Conservation (phyloP, 2,888 invertebrate genomes). For the Drosophila gaucha region DNA sequence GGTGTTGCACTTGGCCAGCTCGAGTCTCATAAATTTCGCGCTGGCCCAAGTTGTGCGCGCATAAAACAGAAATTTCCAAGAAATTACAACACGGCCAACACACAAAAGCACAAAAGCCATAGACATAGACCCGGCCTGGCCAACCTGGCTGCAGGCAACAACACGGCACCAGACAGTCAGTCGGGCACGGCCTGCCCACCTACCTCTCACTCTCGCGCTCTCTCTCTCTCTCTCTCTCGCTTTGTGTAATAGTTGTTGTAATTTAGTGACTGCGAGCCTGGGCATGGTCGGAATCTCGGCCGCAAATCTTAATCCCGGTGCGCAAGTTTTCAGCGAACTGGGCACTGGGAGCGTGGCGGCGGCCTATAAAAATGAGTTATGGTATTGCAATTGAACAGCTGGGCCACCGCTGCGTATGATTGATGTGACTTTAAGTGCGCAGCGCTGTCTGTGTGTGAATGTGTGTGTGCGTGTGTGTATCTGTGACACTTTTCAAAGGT, state of each 20-base stretch:
- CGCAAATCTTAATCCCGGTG: slow-evolving; percentile 82
- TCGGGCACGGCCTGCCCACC: slow-evolving; percentile 38
- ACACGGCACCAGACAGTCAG: slow-evolving; percentile 38
- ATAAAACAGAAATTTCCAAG: slow-evolving; percentile 80
- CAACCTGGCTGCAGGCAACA: slow-evolving; percentile 31
- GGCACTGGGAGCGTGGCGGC: slow-evolving; percentile 51
- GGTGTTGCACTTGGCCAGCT: slow-evolving; percentile 71
- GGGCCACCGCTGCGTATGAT: slow-evolving; percentile 81
- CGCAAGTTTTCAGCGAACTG: slow-evolving; percentile 81
- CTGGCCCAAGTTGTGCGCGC: slow-evolving; percentile 52
- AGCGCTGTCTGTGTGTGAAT: slow-evolving; percentile 1
- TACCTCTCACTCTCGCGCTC: background rate
- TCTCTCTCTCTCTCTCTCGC: background rate
- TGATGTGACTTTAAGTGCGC: slow-evolving; percentile 76
- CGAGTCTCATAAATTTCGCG: slow-evolving; percentile 76
- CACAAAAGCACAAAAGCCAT: slow-evolving; percentile 58
- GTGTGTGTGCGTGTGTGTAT: slow-evolving; percentile 2
- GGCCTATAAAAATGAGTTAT: slow-evolving; percentile 81
- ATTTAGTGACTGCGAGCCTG: slow-evolving; percentile 71
- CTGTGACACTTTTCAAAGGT: slow-evolving; percentile 62
- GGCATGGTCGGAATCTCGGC: slow-evolving; percentile 66
- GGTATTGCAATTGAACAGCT: slow-evolving; percentile 80
- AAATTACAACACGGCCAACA: slow-evolving; percentile 78
- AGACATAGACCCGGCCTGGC: slow-evolving; percentile 44
- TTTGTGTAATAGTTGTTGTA: slow-evolving; percentile 80